phyloP scores from a whole-genome alignment of 2,113 vertebrate genomes.

The Asarcornis scutulata region DNA sequence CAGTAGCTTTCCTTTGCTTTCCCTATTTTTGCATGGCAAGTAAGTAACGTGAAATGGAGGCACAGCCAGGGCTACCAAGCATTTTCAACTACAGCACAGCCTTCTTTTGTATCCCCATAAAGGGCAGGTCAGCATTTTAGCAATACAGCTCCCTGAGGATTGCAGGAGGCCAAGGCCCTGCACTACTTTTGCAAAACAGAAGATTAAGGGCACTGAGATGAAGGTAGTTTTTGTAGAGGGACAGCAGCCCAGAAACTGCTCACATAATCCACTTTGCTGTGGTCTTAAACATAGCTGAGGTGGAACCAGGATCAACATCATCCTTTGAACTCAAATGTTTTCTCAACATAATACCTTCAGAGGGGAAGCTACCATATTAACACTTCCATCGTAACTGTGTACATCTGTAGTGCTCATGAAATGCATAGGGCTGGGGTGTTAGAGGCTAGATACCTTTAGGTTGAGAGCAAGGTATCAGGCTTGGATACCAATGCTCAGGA shows the following conservation, averaged over 20 bases:
- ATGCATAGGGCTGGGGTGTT: fast-evolving
- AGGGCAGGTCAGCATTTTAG: background rate
- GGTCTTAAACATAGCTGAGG: background rate
- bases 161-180: background rate
- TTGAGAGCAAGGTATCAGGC: background rate
- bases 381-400: fast-evolving
- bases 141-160: fast-evolving
- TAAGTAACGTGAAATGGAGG: background rate
- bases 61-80: background rate
- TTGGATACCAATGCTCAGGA: background rate
- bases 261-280: background rate
- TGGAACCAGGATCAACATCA: background rate
- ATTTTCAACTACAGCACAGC: background rate
- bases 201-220: fast-evolving
- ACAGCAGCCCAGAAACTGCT: background rate
- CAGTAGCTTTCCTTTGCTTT: fast-evolving
- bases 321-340: background rate
- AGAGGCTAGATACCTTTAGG: background rate
- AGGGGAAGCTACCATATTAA: background rate
- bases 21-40: fast-evolving
- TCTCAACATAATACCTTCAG: background rate
- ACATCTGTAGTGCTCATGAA: background rate
- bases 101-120: background rate
- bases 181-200: background rate
- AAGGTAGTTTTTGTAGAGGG: background rate